A percentile compares a stretch with the other conserved stretches of the same genome.
phyloP scores from a whole-genome alignment of 2,113 vertebrate species.

The Chaenogobius annularis region DNA sequence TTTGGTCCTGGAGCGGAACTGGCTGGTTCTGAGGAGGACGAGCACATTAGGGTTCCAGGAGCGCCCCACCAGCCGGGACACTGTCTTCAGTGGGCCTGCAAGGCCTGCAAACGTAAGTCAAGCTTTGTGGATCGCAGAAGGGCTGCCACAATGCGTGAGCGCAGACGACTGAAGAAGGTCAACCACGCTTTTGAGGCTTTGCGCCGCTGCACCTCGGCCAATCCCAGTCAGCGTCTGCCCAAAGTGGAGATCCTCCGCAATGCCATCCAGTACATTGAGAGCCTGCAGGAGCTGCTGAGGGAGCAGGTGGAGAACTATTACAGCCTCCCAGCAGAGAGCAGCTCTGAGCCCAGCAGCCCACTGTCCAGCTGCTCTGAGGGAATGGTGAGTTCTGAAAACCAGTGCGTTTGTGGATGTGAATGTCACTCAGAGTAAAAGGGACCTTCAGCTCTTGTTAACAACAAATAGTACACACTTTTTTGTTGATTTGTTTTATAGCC shows the following conservation, averaged over 20 bases:
- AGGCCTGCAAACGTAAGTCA: slow-evolving; percentile 94
- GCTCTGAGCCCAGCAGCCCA: slow-evolving; percentile 90
- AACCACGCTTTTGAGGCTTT: slow-evolving; percentile 96
- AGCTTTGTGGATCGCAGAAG: slow-evolving; percentile 89
- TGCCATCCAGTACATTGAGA: slow-evolving; percentile 96
- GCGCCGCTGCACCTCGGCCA: slow-evolving; percentile 90
- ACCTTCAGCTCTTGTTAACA: background rate
- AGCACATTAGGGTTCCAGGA: slow-evolving; percentile 87
- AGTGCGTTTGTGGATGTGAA: slow-evolving; percentile 7
- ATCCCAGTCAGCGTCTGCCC: slow-evolving; percentile 93
- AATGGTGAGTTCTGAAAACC: slow-evolving; percentile 81
- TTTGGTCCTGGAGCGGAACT: slow-evolving; percentile 79
- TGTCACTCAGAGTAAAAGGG: background rate
- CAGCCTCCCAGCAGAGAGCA: slow-evolving; percentile 81
- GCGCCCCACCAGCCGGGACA: slow-evolving; percentile 92
- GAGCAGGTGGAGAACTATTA: slow-evolving; percentile 94
- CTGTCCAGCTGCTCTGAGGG: slow-evolving; percentile 91
- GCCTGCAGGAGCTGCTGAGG: slow-evolving; percentile 90
- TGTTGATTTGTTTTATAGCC: background rate
- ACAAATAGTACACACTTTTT: background rate
- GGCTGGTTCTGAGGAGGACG: slow-evolving; percentile 86
- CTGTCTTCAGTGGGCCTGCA: slow-evolving; percentile 98
- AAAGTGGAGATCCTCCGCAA: slow-evolving; percentile 98
- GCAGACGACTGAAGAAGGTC: slow-evolving; percentile 94
- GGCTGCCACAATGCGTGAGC: slow-evolving; percentile 96